Conservation (phyloP, 2,113 vertebrate species). For the Brevimyrus niger region DNA sequence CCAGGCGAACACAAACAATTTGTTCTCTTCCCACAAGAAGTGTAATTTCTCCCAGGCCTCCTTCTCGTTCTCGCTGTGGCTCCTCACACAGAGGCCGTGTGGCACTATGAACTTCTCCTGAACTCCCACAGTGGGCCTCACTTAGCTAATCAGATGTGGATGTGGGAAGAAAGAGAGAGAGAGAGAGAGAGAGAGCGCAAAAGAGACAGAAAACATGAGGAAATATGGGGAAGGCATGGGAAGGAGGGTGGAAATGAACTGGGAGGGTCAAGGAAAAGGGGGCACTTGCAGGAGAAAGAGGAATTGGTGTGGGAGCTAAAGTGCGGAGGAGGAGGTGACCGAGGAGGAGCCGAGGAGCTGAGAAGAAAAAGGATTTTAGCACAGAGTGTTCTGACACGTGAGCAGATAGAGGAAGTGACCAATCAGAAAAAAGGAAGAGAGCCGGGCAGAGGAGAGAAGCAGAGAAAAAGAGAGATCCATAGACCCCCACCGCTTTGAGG, state of each 20-base stretch:
- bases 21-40: constrained; percentile 62
- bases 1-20: constrained; percentile 55
- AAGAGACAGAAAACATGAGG: neutral
- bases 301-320: neutral
- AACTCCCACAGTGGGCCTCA: constrained; percentile 41
- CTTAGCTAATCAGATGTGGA: constrained; percentile 41
- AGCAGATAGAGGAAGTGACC: neutral
- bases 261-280: neutral
- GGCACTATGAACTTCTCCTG: constrained; percentile 51
- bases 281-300: neutral
- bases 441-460: neutral
- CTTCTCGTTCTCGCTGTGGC: constrained; percentile 28
- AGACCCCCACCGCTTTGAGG: constrained; percentile 72
- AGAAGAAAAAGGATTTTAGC: neutral
- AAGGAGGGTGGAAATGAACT: constrained; percentile 20
- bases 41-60: constrained; percentile 50
- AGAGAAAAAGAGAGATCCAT: neutral
- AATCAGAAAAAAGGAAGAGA: neutral
- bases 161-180: neutral
- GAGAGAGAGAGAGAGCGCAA: neutral
- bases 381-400: neutral
- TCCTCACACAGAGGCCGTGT: constrained; percentile 26
- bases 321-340: neutral
- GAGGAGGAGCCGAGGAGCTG: neutral
- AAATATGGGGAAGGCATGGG: neutral